Evolutionary conservation across 2,797 vertebrate species (phyloP), one percentile per base, ranked within the genome.

Genomic region (Propithecus perrieri): DNA sequence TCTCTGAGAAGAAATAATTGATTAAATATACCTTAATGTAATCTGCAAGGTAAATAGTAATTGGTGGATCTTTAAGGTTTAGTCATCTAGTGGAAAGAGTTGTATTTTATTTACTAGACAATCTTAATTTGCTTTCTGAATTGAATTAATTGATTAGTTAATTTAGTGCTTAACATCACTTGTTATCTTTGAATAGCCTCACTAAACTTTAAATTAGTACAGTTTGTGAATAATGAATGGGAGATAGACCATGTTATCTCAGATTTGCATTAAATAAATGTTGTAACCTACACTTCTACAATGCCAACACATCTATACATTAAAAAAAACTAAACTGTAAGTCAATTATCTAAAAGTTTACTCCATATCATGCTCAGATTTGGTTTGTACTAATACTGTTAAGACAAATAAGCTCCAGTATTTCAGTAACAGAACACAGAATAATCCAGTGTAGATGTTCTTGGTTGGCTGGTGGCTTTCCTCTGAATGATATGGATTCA

Each of bases 81-180:
- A 57, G 67, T 87, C 15, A 63, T 86, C 50, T 92, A 88, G 94
- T 71, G 87, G 76, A 96, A 97, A 97, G 87, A 95, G 74, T 95
- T 97, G 95, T 75, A 93, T 96, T 97, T 96, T 98, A 85, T 97
- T 98, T 98, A 96, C 93, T 78, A 97, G 75, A 91, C 15, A 53
- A 85, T 50, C 61, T 97, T 98, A 98, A 98, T 98, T 98, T 98
- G 96, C 85, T 94, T 80, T 95, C 89, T 94, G 92, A 98, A 98
- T 57, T 57, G 92, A 98, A 97, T 97, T 96, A 97, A 98, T 98
- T 97, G 81, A 97, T 98, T 98, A 97, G 93, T 96, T 98, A 97
- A 98, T 98, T 98, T 97, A 97, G 96, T 88, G 55, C 35, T 97
- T 71, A 97, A 96, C 9, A 75, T 59, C 48, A 94, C 97, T 98